These are phyloP conservation scores for Aplochiton taeniatus DNA, from an alignment of 2,797 vertebrate species.

Conservation along the genomic window DNA sequence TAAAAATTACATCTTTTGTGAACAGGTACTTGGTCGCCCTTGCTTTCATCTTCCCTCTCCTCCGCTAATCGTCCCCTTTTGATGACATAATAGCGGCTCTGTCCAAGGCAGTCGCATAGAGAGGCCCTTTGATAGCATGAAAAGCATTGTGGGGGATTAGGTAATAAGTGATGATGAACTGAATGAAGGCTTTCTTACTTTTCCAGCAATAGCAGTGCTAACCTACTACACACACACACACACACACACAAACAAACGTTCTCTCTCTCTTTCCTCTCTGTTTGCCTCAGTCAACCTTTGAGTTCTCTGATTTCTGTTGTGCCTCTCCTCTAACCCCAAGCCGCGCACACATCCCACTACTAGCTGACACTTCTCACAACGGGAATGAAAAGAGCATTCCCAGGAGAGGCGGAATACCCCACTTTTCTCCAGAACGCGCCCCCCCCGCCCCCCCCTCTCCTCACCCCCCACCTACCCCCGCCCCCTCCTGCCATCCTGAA, in stretches of 20 bases:
- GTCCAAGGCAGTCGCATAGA: constrained; percentile 30
- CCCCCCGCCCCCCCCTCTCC: not conserved
- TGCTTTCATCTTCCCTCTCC: constrained; percentile 60
- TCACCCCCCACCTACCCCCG: not conserved
- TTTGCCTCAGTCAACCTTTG: no score
- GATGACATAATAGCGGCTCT: constrained; percentile 75
- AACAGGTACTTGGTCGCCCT: constrained; percentile 71
- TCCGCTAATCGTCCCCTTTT: constrained; percentile 68
- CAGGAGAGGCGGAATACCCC: not conserved
- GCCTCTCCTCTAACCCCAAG: no score
- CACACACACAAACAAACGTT: not conserved
- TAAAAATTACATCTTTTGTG: constrained; percentile 68
- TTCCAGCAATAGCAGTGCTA: constrained; percentile 29
- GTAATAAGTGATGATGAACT: constrained; percentile 47
- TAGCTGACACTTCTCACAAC: not conserved
- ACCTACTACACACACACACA: not conserved
- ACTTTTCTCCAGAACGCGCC: not conserved
- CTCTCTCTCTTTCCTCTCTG: not conserved
- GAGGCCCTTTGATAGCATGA: not conserved
- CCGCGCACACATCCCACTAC: not conserved
- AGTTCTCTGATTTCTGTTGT: no score
- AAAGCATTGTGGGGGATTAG: constrained; percentile 43
- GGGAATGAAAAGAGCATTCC: not conserved
- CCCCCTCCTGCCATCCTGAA: not conserved
- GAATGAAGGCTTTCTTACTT: constrained; percentile 53